These are phyloP conservation scores for human (Homo sapiens) DNA, from an alignment of 2,113 vertebrate species.

Conservation along the genomic window DNA sequence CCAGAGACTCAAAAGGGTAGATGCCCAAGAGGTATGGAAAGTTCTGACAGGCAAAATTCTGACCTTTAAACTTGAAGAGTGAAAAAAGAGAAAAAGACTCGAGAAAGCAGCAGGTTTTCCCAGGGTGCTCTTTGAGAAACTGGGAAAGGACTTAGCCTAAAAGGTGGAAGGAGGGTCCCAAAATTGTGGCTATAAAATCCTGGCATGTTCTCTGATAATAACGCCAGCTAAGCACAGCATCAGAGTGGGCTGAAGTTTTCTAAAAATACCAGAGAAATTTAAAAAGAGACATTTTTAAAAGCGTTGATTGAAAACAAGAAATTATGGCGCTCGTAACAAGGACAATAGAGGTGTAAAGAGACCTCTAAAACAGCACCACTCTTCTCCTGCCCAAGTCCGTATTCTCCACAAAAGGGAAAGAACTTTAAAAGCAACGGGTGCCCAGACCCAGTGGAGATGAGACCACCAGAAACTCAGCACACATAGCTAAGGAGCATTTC, in stretches of 20 bases:
- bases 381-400: rapidly evolving
- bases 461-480: not conserved
- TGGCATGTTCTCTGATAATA: not conserved
- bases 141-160: not conserved
- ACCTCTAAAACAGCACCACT: not conserved
- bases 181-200: not conserved
- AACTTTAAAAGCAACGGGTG: not conserved
- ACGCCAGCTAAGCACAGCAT: not conserved
- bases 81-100: not conserved
- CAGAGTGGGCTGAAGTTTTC: not conserved
- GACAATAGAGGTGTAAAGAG: not conserved
- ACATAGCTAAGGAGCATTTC: too few relatives aligned
- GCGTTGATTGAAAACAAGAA: not conserved
- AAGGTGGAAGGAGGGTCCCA: not conserved
- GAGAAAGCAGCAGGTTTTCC: not conserved
- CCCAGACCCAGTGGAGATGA: not conserved
- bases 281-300: not conserved
- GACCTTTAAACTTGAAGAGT: not conserved
- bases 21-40: not conserved
- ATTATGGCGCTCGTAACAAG: not conserved
- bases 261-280: not conserved
- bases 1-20: not conserved
- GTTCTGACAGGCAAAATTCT: not conserved
- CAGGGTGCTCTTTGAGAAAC: not conserved
- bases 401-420: not conserved